Conservation (phyloP, 2,797 vertebrate species). For the Clarias pachynema region DNA sequence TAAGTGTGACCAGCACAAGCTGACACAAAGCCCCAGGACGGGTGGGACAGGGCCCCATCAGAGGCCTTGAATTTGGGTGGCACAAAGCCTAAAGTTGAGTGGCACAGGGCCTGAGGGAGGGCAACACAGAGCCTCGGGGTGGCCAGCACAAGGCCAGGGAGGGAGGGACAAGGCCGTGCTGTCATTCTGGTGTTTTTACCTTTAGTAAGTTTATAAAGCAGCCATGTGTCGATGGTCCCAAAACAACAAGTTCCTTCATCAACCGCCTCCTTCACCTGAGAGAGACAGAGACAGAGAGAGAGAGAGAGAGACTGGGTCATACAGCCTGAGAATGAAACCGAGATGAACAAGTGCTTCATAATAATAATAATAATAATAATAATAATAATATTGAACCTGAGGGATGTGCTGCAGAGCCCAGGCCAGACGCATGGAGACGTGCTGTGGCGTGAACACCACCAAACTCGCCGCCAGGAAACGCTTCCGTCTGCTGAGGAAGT, state of each 20-base stretch:
- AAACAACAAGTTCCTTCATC: constrained; percentile 88
- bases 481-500: constrained; percentile 86
- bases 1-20: too few relatives aligned
- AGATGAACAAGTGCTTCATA: not conserved
- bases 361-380: not conserved
- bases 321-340: not conserved
- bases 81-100: not conserved
- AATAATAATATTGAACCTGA: constrained; percentile 73
- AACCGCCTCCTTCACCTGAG: constrained; percentile 81
- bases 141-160: not conserved
- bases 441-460: constrained; percentile 87
- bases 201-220: constrained; percentile 90
- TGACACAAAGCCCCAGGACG: too few relatives aligned
- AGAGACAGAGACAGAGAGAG: not conserved
- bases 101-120: not conserved
- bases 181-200: constrained; percentile 68
- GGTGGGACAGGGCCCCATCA: too few relatives aligned
- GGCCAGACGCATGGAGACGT: constrained; percentile 83
- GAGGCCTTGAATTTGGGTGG: too few relatives aligned
- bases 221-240: constrained; percentile 93
- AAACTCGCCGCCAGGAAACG: constrained; percentile 80
- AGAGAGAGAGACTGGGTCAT: not conserved
- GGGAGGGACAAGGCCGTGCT: not conserved
- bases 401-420: constrained; percentile 86
- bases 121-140: not conserved